Base-by-base conservation (phyloP, 2,888 invertebrate genomes). In the Eudemis profundana region DNA sequence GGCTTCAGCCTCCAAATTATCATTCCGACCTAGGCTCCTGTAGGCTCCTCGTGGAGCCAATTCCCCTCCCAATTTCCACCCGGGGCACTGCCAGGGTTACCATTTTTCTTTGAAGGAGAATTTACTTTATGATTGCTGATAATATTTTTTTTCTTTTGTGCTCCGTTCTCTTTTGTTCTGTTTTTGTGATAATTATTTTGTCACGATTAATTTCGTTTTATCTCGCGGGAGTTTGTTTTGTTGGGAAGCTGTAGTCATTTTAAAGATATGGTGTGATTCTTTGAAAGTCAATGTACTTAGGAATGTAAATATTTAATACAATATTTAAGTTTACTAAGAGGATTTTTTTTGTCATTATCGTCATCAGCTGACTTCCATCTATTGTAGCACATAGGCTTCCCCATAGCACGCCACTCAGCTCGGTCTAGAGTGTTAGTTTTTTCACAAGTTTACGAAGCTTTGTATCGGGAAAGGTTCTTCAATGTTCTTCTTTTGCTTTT, bases 91-190 rank as follows among this genome's bases (percentile, higher is more conserved):
- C 0, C 17, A 2, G 0, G 5, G 23, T 27, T 17, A 36, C 51
- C 36, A 38, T 40, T 63, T 49, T 29, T 29, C 51, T 60, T 53
- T 53, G 51, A 17, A 33, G 14, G 23, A 54, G 40, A 42, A 59
- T 65, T 53, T 46, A 53, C 60, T 65, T 65, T 60, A 60, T 53
- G 65, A 65, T 65, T 60, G 40, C 47, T 65, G 65, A 65, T 64
- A 59, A 49, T 60, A 38, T 59, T 63, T 65, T 56, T 65, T 56
- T 33, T 19, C 59, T 64, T 64, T 50, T 64, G 44, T 44, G 44
- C 51, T 7, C 5, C 23, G 42, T 29, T 49, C 53, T 38, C 44
- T 51, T 64, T 64, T 64, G 44, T 59, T 44, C 49, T 53, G 44
- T 46, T 62, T 62, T 56, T 33, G 33, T 51, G 36, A 44, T 51